Evolutionary conservation across 35 echinoderm and acorn worm species (phyloP).

Genomic region (Lytechinus variegatus): DNA sequence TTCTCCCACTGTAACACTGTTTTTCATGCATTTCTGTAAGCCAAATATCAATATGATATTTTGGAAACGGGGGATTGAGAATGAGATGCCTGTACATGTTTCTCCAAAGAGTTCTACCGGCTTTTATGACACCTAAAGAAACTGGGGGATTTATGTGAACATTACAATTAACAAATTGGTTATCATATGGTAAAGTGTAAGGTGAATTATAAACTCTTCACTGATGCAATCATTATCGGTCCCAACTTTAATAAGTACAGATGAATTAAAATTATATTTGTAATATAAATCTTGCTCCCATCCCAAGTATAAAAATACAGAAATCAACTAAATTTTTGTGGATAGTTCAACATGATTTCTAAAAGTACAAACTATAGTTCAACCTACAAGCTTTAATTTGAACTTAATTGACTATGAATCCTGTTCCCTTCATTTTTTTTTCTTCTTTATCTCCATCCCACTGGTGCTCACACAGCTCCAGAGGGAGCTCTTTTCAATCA

Average conservation of each 20-base stretch:
- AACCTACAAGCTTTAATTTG: too few species aligned
- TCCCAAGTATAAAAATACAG: too few species aligned
- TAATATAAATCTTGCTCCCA: too few species aligned
- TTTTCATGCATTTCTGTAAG: conserved; percentile 11
- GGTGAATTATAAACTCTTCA: background rate
- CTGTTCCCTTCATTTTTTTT: background rate
- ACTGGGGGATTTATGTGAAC: background rate
- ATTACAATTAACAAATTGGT: background rate
- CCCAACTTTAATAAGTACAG: background rate
- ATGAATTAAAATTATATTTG: background rate
- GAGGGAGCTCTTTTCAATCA: background rate
- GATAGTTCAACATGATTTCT: too few species aligned
- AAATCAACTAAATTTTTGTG: too few species aligned
- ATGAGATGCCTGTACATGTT: background rate
- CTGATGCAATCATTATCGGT: background rate
- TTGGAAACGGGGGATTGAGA: background rate
- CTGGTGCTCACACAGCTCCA: background rate
- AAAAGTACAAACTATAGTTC: too few species aligned
- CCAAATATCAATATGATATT: background rate
- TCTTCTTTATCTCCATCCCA: background rate
- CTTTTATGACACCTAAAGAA: background rate
- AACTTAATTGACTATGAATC: too few species aligned
- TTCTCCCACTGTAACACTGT: background rate
- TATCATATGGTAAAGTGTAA: background rate
- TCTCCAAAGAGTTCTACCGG: background rate